These are phyloP conservation scores for Drosophila nikananu DNA, from an alignment of 1,140 invertebrate species.

Conservation along the genomic window DNA sequence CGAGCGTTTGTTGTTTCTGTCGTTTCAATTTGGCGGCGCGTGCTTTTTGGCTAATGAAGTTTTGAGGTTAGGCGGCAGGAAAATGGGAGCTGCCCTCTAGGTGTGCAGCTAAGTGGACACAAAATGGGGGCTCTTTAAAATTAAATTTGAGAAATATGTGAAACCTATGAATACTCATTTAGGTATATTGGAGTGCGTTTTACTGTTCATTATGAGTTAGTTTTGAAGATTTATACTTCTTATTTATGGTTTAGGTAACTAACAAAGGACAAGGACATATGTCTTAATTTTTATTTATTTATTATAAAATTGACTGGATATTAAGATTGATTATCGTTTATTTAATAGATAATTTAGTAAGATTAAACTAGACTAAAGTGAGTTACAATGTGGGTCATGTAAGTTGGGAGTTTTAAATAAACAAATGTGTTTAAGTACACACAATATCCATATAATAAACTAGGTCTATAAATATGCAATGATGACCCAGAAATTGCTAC, in stretches of 20 bases:
- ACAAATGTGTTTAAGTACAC: too few species aligned
- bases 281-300: not conserved
- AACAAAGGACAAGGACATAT: too few species aligned
- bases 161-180: not conserved
- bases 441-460: too few species aligned
- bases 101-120: slow-evolving; percentile 52
- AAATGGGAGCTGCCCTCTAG: slow-evolving; percentile 38
- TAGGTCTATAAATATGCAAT: too few species aligned
- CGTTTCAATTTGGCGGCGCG: slow-evolving; percentile 62
- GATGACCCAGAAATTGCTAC: too few species aligned
- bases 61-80: slow-evolving; percentile 66
- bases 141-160: not conserved
- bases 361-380: too few species aligned
- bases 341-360: too few species aligned
- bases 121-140: slow-evolving; percentile 17
- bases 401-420: too few species aligned
- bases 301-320: too few species aligned
- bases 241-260: not conserved
- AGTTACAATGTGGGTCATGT: too few species aligned
- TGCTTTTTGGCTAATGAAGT: slow-evolving; percentile 82
- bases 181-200: not conserved
- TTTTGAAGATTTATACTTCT: not conserved
- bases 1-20: slow-evolving; percentile 55
- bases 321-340: too few species aligned
- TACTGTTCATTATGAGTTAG: not conserved